Percentiles rank a stretch among this genome's conserved stretches.
Conservation (phyloP, 2,113 vertebrate genomes). For the Rafetus swinhoei region DNA sequence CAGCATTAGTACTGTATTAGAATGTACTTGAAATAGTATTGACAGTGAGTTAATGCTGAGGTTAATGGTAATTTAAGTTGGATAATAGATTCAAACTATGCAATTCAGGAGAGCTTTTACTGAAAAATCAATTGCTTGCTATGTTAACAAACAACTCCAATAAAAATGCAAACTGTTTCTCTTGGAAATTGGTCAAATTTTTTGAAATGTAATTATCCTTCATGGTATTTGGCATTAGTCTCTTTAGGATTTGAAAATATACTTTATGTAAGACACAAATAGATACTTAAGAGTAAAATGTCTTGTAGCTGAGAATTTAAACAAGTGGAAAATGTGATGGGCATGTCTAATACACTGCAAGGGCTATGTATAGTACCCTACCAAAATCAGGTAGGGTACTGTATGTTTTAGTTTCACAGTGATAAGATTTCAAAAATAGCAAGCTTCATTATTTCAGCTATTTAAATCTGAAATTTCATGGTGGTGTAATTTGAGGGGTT, state of each 20-base stretch:
- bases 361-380: too few relatives aligned
- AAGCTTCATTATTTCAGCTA: too few relatives aligned
- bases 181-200: not conserved
- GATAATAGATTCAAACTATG: not conserved
- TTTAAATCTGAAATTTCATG: too few relatives aligned
- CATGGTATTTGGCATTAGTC: not conserved
- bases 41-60: not conserved
- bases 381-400: too few relatives aligned
- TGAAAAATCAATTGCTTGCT: not conserved
- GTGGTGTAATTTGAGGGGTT: too few relatives aligned
- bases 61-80: not conserved
- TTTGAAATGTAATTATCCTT: not conserved
- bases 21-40: not conserved
- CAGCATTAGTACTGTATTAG: not conserved
- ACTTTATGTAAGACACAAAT: not conserved
- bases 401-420: too few relatives aligned
- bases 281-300: not conserved
- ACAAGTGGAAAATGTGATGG: not conserved
- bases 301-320: not conserved
- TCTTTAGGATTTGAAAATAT: not conserved
- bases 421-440: too few relatives aligned
- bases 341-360: not conserved
- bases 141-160: not conserved
- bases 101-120: not conserved
- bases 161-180: not conserved